A percentile compares a stretch with the other conserved stretches of the same genome.
phyloP scores from a whole-genome alignment of 1,140 invertebrate genomes.

The Chlorops oryzae region DNA sequence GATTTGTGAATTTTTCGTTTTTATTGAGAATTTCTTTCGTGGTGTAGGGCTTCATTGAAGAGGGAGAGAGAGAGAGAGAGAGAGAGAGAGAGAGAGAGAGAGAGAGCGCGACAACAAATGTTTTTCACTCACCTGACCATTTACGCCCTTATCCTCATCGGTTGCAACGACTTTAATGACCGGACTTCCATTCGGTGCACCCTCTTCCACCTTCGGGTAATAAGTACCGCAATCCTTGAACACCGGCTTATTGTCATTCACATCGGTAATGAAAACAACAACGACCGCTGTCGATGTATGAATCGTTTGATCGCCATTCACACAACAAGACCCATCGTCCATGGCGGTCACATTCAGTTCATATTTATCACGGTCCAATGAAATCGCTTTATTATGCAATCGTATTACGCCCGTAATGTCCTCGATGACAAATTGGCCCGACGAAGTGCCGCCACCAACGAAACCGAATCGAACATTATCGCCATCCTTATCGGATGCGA shows the following conservation, averaged over 20 bases:
- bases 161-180: constrained; percentile 91
- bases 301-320: constrained; percentile 74
- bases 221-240: constrained; percentile 90
- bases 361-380: constrained; percentile 82
- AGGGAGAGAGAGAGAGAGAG: too few relatives aligned
- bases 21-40: too few relatives aligned
- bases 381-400: constrained; percentile 75
- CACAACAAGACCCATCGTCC: constrained; percentile 89
- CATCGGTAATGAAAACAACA: constrained; percentile 93
- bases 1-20: too few relatives aligned
- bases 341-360: constrained; percentile 90
- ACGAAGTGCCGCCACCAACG: constrained; percentile 80
- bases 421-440: constrained; percentile 91
- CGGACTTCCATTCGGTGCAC: constrained; percentile 83
- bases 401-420: constrained; percentile 92
- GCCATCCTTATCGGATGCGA: constrained; percentile 91
- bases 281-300: constrained; percentile 93
- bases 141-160: constrained; percentile 90
- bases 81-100: too few relatives aligned
- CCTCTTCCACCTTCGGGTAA: constrained; percentile 87
- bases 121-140: constrained; percentile 64
- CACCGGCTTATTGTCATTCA: constrained; percentile 91
- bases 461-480: constrained; percentile 92
- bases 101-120: too few relatives aligned
- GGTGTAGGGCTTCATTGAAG: too few relatives aligned